phyloP scores from a whole-genome alignment of 2,888 invertebrate species.

The Brenthis ino region DNA sequence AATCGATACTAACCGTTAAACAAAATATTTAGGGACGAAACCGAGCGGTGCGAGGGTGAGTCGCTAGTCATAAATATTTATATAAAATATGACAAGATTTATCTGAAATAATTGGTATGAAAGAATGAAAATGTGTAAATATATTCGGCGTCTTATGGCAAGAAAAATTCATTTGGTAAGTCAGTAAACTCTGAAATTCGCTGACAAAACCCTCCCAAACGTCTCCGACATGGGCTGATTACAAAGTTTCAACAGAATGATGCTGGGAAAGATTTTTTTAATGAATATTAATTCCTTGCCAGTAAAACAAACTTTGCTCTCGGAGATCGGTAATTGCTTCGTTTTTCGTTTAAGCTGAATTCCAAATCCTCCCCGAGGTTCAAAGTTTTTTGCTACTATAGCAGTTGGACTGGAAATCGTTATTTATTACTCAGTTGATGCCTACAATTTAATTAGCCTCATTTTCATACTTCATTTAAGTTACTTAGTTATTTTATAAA shows the following conservation, averaged over 20 bases:
- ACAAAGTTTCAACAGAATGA: constrained; percentile 77
- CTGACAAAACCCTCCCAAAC: constrained; percentile 56
- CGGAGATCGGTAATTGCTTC: constrained; percentile 73
- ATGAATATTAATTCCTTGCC: constrained; percentile 80
- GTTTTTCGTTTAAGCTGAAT: constrained; percentile 64
- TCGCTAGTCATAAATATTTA: not conserved
- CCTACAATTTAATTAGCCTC: constrained; percentile 21
- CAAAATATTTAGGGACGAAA: too few relatives aligned
- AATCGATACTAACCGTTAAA: too few relatives aligned
- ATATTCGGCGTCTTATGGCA: constrained; percentile 53
- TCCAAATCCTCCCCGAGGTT: constrained; percentile 60
- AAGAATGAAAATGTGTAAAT: constrained; percentile 13
- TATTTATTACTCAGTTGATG: constrained; percentile 35
- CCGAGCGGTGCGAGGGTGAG: too few relatives aligned
- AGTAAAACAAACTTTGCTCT: constrained; percentile 77
- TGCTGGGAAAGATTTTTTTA: constrained; percentile 76
- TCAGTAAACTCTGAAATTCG: constrained; percentile 65
- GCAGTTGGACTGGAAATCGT: constrained; percentile 40
- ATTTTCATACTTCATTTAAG: constrained; percentile 9
- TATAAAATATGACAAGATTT: not conserved
- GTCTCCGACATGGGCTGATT: constrained; percentile 61
- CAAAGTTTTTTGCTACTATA: constrained; percentile 46
- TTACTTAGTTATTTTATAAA: constrained; percentile 6
- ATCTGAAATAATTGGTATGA: constrained; percentile 32
- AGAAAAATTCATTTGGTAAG: constrained; percentile 66